phyloP scores from a whole-genome alignment of 1,140 invertebrate species.

The Vollenhovia emeryi region DNA sequence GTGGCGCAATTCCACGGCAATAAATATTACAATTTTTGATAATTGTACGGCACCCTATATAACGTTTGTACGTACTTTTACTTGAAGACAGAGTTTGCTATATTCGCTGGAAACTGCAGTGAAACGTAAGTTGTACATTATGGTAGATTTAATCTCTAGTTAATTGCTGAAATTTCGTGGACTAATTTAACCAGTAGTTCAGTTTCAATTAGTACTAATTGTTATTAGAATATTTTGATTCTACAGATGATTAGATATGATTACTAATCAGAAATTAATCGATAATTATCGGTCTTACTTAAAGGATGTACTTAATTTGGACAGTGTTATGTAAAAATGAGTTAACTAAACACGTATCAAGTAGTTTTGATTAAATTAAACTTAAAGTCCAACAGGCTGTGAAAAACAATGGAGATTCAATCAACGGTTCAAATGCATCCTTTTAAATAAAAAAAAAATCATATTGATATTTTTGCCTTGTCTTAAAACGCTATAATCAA shows the following conservation, averaged over 20 bases:
- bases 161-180: slow-evolving; percentile 15
- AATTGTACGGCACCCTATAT: neutral
- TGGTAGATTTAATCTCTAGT: slow-evolving; percentile 1
- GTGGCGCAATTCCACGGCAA: neutral
- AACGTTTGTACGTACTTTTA: neutral
- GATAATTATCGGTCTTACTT: neutral
- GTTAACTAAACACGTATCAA: neutral
- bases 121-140: neutral
- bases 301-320: slow-evolving; percentile 13
- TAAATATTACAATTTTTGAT: neutral
- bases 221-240: slow-evolving; percentile 17
- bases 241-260: slow-evolving; percentile 13
- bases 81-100: neutral
- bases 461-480: neutral
- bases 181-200: slow-evolving; percentile 12
- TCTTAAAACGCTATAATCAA: neutral
- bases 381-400: neutral
- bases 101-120: neutral
- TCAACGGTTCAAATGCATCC: neutral
- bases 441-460: neutral
- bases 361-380: neutral
- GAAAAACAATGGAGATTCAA: neutral
- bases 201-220: slow-evolving; percentile 36
- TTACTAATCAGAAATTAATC: slow-evolving; percentile 16
- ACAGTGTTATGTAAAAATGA: slow-evolving; percentile 22